phyloP scores from a whole-genome alignment of 2,797 vertebrate genomes.

The Rousettus madagascariensis region DNA sequence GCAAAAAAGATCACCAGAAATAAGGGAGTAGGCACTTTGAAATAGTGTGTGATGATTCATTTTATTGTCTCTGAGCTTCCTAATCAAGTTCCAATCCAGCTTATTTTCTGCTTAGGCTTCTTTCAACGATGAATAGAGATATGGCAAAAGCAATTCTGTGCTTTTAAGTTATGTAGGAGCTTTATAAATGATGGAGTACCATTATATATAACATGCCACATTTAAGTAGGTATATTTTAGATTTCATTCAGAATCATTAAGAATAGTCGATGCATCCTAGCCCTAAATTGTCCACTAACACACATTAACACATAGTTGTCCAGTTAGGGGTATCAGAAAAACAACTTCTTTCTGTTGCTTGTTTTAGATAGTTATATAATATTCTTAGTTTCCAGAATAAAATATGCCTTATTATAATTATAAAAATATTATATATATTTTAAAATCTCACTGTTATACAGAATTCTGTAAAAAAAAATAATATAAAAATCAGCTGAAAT shows the following conservation, averaged over 20 bases:
- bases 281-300: neutral
- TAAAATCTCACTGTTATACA: neutral
- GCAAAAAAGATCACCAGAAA: neutral
- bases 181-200: conserved; percentile 74
- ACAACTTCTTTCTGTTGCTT: neutral
- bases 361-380: neutral
- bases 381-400: neutral
- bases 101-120: conserved; percentile 73
- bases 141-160: conserved; percentile 71
- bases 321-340: neutral
- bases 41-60: conserved; percentile 57
- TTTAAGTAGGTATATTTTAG: neutral
- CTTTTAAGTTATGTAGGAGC: conserved; percentile 50
- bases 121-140: conserved; percentile 73
- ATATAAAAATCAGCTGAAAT: neutral
- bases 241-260: neutral
- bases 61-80: conserved; percentile 72
- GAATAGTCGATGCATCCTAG: neutral
- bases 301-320: neutral
- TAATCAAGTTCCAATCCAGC: conserved; percentile 73
- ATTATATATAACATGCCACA: conserved; percentile 49
- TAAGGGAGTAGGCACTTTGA: neutral
- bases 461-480: neutral
- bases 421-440: neutral
- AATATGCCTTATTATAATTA: neutral